Evolutionary conservation across 2,113 vertebrate species (phyloP).

Genomic region (Daboia siamensis): DNA sequence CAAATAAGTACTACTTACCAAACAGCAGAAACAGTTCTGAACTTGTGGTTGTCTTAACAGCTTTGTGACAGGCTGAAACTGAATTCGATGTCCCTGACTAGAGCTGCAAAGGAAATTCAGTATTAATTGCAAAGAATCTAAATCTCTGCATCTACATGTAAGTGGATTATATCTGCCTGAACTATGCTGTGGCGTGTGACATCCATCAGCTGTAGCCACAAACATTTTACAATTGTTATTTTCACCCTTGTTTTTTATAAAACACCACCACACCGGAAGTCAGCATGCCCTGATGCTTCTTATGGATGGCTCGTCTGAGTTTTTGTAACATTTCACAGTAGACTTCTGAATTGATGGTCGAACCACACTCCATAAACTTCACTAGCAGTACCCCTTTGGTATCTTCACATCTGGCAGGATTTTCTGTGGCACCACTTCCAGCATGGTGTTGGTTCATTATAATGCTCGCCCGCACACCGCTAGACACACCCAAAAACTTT

Average conservation of each 20-base stretch:
- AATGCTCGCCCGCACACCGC: too few species aligned
- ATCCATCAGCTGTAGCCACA: background rate
- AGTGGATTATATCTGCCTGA: background rate
- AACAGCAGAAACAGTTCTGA: background rate
- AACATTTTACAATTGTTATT: background rate
- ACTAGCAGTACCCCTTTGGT: too few species aligned
- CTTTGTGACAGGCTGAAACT: background rate
- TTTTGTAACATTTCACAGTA: too few species aligned
- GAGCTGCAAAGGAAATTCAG: background rate
- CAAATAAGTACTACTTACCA: background rate
- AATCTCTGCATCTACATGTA: background rate
- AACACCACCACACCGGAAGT: too few species aligned
- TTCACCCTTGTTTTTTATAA: background rate
- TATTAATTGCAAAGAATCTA: background rate
- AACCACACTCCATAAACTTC: too few species aligned
- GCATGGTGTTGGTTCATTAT: too few species aligned
- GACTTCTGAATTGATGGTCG: too few species aligned
- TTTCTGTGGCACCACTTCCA: too few species aligned
- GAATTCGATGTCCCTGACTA: background rate
- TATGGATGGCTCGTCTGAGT: too few species aligned
- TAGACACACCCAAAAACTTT: too few species aligned
- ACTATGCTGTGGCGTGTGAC: background rate
- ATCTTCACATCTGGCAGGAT: too few species aligned
- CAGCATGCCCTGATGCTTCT: too few species aligned
- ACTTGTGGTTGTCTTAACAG: background rate